A percentile compares a stretch with the other conserved stretches of the same genome.
These are phyloP conservation scores for Phytoseiulus persimilis DNA, from an alignment of 2,888 invertebrate genomes.

Conservation along the genomic window DNA sequence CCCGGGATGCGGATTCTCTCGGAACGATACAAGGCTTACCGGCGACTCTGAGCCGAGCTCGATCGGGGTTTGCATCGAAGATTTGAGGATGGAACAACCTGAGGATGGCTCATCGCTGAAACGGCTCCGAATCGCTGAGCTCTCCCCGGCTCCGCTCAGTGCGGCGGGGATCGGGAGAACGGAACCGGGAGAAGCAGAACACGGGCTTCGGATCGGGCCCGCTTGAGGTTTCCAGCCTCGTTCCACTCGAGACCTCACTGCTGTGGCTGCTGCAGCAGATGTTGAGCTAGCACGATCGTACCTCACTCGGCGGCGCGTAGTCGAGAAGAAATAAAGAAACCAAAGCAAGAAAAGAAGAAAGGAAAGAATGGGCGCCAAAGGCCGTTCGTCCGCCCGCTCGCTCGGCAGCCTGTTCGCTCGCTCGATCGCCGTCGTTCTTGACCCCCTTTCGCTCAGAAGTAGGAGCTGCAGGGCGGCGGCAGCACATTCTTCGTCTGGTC, in stretches of 20 bases:
- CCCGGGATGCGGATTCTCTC: no score
- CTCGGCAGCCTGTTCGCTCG: not conserved
- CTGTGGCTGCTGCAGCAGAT: not conserved
- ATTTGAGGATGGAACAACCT: no score
- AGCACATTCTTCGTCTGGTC: not conserved
- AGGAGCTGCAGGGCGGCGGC: not conserved
- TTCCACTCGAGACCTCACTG: not conserved
- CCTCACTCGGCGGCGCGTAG: not conserved
- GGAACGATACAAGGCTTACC: no score
- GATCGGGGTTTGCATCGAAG: no score
- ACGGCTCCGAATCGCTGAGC: no score
- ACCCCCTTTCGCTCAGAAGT: conserved; percentile 5
- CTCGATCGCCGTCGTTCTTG: not conserved
- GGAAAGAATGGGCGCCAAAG: not conserved
- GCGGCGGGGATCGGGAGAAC: no score
- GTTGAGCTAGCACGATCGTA: not conserved
- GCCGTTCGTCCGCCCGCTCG: not conserved
- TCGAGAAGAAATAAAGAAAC: not conserved
- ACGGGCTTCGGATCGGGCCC: not conserved
- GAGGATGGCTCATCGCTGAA: no score
- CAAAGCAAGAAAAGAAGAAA: not conserved
- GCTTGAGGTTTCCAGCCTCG: not conserved
- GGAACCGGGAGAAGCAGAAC: not conserved
- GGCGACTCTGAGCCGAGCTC: no score
- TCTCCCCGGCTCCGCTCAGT: no score